Base-by-base conservation (phyloP, 2,888 invertebrate genomes). In the Herminia tarsipennalis region DNA sequence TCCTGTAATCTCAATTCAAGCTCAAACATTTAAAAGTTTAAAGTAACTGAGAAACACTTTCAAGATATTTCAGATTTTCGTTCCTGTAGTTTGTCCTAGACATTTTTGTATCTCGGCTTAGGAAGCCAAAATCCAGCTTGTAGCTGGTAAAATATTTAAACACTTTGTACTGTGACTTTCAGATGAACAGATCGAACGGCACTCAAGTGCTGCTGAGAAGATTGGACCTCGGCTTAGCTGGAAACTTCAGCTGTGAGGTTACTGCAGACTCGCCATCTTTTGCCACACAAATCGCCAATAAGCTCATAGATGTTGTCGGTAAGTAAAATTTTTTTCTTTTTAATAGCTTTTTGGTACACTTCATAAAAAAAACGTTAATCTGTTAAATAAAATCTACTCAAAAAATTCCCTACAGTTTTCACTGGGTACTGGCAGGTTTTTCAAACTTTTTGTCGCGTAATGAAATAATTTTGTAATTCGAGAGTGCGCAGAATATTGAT, bases 211-310 rank as follows among this genome's bases (percentile, higher is more conserved):
- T 94, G 50, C 93, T 96, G 53, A 92, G 93, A 58, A 92, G 94
- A 60, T 92, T 96, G 70, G 95, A 95, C 65, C 94, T 95, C 66
- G 92, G 92, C 37, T 86, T 95, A 40, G 94, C 95, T 22, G 96
- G 96, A 3, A 95, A 95, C 91, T 96, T 95, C 86, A 95, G 94
- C 75, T 96, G 96, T 77, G 96, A 96, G 84, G 95, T 96, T 52
- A 95, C 95, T 4, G 94, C 94, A 0, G 95, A 95, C 70, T 93
- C 94, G 5, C 94, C 94, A 5, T 93, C 93, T 27, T 95, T 95
- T 78, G 93, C 94, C 12, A 95, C 95, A 1, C 93, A 93, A 66
- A 92, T 92, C 13, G 94, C 93, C 39, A 87, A 92, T 20, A 94
- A 93, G 69, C 91, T 93, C 65, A 94, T 96, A 79, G 93, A 94